Percentiles rank a stretch among this genome's conserved stretches.
These are phyloP conservation scores for Lamellibrachia columna DNA, from an alignment of 2,888 invertebrate genomes.

Conservation along the genomic window DNA sequence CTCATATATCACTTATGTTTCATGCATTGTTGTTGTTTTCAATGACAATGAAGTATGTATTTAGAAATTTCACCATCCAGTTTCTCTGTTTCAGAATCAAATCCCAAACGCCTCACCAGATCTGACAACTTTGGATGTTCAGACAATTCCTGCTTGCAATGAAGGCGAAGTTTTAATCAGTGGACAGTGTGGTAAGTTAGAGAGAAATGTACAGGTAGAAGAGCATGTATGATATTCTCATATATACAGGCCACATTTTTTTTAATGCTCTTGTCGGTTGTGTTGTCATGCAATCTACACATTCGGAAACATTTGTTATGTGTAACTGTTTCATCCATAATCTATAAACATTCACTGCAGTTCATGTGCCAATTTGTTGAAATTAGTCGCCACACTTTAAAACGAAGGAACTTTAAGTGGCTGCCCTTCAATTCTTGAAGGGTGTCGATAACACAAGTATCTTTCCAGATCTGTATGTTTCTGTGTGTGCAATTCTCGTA, in stretches of 20 bases:
- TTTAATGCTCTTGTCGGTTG: background rate
- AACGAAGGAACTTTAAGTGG: background rate
- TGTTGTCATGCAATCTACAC: background rate
- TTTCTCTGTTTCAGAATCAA: background rate
- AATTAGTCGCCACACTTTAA: background rate
- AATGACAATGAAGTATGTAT: background rate
- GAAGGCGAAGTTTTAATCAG: background rate
- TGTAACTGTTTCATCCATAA: background rate
- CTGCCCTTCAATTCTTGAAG: background rate
- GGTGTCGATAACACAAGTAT: too few relatives aligned
- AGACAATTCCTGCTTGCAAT: background rate
- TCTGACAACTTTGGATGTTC: background rate
- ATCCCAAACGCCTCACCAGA: background rate
- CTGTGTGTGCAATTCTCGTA: too few relatives aligned
- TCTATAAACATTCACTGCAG: background rate
- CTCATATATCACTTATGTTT: background rate
- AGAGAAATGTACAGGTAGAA: background rate
- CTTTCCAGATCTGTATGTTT: too few relatives aligned
- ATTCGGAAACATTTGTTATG: background rate
- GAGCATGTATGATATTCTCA: too few relatives aligned
- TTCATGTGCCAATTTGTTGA: background rate
- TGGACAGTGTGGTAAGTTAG: slow-evolving; percentile 2
- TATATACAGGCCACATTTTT: too few relatives aligned
- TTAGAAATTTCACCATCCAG: background rate
- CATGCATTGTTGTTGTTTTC: background rate